These are phyloP conservation scores for Rhombomys opimus DNA, from an alignment of 2,113 vertebrate genomes.

Conservation along the genomic window DNA sequence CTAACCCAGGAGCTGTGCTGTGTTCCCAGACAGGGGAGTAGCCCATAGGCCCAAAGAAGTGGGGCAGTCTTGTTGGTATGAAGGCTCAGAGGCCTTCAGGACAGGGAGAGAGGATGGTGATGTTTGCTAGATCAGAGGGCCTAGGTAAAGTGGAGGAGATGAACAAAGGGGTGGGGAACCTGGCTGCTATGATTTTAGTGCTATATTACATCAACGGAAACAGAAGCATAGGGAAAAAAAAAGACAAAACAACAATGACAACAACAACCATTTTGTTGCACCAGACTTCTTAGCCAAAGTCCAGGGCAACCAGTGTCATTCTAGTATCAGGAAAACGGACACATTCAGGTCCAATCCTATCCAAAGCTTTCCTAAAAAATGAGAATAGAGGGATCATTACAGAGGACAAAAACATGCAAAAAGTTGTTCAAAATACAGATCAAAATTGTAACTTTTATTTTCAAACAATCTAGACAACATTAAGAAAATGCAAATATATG, in stretches of 20 bases:
- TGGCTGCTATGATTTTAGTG: not conserved
- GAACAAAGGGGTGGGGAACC: not conserved
- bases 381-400: not conserved
- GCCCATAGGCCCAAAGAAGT: not conserved
- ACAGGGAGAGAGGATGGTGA: not conserved
- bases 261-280: not conserved
- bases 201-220: not conserved
- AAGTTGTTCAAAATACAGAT: not conserved
- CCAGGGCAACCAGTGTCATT: constrained; percentile 11
- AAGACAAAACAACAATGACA: not conserved
- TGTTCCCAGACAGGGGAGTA: accelerated
- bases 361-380: not conserved
- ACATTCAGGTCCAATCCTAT: not conserved
- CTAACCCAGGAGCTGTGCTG: not conserved
- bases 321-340: not conserved
- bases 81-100: not conserved
- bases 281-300: not conserved
- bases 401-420: not conserved
- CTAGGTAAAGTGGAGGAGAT: not conserved
- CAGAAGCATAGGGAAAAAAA: not conserved
- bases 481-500: not conserved
- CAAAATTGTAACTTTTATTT: not conserved
- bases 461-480: not conserved
- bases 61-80: not conserved
- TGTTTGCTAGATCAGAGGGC: not conserved